Evolutionary conservation across 2,888 invertebrate genomes (phyloP), one percentile per base, ranked within the genome.

Genomic region (Colostygia pectinataria): DNA sequence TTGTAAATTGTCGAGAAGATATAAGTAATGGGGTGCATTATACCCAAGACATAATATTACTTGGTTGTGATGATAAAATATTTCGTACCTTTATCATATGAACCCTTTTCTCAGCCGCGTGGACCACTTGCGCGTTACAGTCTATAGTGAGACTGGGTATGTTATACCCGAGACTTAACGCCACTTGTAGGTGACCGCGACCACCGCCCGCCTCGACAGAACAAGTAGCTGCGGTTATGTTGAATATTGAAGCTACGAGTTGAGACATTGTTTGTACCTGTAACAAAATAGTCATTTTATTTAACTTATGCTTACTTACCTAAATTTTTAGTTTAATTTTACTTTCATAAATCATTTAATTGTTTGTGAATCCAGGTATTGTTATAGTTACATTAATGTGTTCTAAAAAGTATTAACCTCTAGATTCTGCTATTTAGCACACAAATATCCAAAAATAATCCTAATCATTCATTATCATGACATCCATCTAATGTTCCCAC

Each of bases 181-280:
- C 92, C 0, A 94, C 93, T 29, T 96, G 95, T 25, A 98, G 84
- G 77, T 97, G 96, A 0, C 97, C 98, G 71, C 96, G 95, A 0
- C 98, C 98, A 68, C 97, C 97, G 0, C 98, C 98, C 29, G 96
- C 93, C 74, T 98, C 98, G 9, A 98, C 90, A 28, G 95, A 85
- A 93, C 61, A 97, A 72, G 85, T 95, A 93, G 43, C 94, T 92
- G 78, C 93, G 93, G 13, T 95, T 92, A 88, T 95, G 0, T 57
- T 42, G 25, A 79, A 73, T 5, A 95, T 70, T 1, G 91, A 86
- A 1, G 92, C 90, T 0, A 93, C 90, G 0, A 95, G 75, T 0
- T 83, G 82, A 0, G 94, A 93, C 80, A 94, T 91, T 8, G 91
- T 83, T 73, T 94, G 92, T 0, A 94, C 94, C 92, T 92, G 7